Base-by-base conservation (phyloP, 2,888 invertebrate genomes). In the Drosophila paracracens region DNA sequence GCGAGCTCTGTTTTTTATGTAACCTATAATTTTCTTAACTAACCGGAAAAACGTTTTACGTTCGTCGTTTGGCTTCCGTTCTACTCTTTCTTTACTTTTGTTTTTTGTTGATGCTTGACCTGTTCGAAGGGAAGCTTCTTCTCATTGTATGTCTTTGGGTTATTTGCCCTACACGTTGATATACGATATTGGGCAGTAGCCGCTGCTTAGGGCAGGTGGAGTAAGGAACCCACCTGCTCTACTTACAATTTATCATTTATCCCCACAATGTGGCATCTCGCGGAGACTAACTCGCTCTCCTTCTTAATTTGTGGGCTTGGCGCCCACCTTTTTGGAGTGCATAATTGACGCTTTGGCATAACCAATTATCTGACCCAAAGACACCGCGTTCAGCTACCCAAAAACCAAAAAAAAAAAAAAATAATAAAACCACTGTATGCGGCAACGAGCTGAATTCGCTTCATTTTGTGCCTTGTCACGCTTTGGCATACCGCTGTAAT, bases 311-410 rank as follows among this genome's bases (percentile, higher is more conserved):
- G 36, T 50, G 53, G 50, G 54, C 10, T 79, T 69, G 68, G 69
- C 71, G 79, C 64, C 77, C 80, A 77, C 74, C 64, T 73, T 74
- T 76, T 83, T 62, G 68, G 67, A 83, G 83, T 72, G 74, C 67
- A 78, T 86, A 90, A 86, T 90, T 86, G 89, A 70, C 63, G 89
- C 71, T 60, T 74, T 78, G 87, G 79, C 89, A 74, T 75, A 76
- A 81, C 73, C 85, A 89, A 85, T 90, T 88, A 86, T 86, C 75
- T 63, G 69, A 50, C 52, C 40, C 58, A 64, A 76, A 58, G 48
- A 40, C 35, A n/a, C 66, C 51, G 21, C 40, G n/a, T 35, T 27
- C 65, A 38, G 29, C 46, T 46, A 46, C 59, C 53, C 8, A 33
- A 38, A n/a, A 62, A 33, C 11, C 4, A 50, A 43, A 40, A 2